Evolutionary conservation across 2,113 vertebrate species (phyloP).

Genomic region (Boleophthalmus pectinirostris): DNA sequence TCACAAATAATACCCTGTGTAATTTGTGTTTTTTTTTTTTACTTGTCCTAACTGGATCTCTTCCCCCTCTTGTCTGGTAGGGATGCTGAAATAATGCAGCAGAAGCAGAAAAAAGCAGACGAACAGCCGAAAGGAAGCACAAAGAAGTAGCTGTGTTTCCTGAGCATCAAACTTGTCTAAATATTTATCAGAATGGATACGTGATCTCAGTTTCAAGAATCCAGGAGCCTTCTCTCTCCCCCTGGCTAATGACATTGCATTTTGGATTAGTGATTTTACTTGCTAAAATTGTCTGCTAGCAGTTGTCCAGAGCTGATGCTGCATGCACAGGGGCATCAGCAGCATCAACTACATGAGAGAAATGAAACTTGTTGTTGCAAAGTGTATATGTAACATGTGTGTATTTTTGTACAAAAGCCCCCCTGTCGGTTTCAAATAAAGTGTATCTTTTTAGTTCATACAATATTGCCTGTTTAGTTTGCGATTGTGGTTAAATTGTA

Average conservation of each 20-base stretch:
- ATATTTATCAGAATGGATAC: constrained; percentile 56
- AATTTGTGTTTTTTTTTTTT: background rate
- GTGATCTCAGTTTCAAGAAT: constrained; percentile 60
- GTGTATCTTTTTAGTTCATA: constrained; percentile 76
- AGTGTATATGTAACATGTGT: constrained; percentile 62
- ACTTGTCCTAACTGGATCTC: background rate
- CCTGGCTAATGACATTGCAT: constrained; percentile 60
- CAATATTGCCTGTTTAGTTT: constrained; percentile 11
- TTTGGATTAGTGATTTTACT: constrained; percentile 61
- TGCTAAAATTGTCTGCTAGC: constrained; percentile 48
- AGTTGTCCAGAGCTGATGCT: constrained; percentile 46
- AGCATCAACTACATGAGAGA: constrained; percentile 46
- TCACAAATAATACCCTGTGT: background rate
- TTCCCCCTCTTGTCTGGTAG: constrained; percentile 58
- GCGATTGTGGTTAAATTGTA: background rate
- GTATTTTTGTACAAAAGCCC: constrained; percentile 78
- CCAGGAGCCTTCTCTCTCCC: constrained; percentile 61
- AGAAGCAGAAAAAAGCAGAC: constrained; percentile 90
- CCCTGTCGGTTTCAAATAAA: constrained; percentile 75
- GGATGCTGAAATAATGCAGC: constrained; percentile 95
- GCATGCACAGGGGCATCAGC: constrained; percentile 54
- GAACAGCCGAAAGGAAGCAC: constrained; percentile 71
- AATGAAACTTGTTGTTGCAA: constrained; percentile 44
- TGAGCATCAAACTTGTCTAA: constrained; percentile 37
- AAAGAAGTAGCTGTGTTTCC: constrained; percentile 59